Evolutionary conservation across 2,113 vertebrate genomes (phyloP).

Genomic region (Trematomus loennbergii): DNA sequence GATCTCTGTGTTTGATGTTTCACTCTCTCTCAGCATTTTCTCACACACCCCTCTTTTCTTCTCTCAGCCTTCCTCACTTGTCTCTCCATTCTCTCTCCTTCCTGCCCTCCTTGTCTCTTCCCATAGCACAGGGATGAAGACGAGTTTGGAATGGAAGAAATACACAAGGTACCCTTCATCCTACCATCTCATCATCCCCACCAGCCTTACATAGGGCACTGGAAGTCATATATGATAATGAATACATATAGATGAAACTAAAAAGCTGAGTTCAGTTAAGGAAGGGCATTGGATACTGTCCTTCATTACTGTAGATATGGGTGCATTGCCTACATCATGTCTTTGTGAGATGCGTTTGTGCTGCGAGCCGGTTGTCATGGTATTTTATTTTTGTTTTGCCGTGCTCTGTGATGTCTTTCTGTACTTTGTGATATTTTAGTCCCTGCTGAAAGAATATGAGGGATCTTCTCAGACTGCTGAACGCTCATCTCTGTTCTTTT

Average conservation of each 20-base stretch:
- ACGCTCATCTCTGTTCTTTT: slow-evolving; percentile 49
- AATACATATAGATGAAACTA: not conserved
- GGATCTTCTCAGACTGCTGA: slow-evolving; percentile 57
- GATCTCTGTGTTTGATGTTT: slow-evolving; percentile 37
- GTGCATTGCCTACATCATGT: slow-evolving; percentile 58
- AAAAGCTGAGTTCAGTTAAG: slow-evolving; percentile 40
- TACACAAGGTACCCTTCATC: slow-evolving; percentile 83
- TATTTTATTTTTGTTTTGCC: slow-evolving; percentile 74
- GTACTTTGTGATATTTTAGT: slow-evolving; percentile 74
- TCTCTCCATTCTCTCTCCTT: slow-evolving; percentile 65
- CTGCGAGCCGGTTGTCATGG: slow-evolving; percentile 74
- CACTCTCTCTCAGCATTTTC: slow-evolving; percentile 48
- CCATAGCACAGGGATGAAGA: slow-evolving; percentile 85
- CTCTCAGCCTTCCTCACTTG: slow-evolving; percentile 59
- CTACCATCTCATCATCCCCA: slow-evolving; percentile 47
- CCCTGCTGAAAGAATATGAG: slow-evolving; percentile 66
- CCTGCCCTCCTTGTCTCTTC: slow-evolving; percentile 67
- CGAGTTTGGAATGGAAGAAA: slow-evolving; percentile 85
- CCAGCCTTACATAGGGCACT: slow-evolving; percentile 28
- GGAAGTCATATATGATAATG: not conserved
- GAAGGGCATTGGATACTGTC: slow-evolving; percentile 43
- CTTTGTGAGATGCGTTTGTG: slow-evolving; percentile 61
- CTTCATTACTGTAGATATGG: slow-evolving; percentile 41
- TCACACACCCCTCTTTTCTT: slow-evolving; percentile 20
- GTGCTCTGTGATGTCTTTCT: slow-evolving; percentile 53